phyloP scores from a whole-genome alignment of 2,113 vertebrate genomes.

The Tonatia bakeri region DNA sequence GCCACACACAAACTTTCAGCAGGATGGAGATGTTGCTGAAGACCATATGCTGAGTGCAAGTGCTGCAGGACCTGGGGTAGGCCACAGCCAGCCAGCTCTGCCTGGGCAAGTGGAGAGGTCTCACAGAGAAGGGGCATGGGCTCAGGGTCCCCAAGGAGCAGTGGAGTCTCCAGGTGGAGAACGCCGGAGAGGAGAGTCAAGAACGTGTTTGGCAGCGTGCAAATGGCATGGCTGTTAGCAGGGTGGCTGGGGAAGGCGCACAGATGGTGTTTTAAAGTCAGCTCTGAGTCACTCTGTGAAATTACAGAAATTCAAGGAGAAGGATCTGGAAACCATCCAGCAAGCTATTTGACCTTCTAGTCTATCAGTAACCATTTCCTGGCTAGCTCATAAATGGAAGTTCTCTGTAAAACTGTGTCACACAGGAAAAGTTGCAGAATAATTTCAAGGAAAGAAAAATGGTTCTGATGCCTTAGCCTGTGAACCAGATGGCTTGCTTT shows the following conservation, averaged over 20 bases:
- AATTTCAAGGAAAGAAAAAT: constrained; percentile 1
- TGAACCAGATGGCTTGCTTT: background rate
- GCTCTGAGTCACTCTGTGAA: constrained; percentile 54
- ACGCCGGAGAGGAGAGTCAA: background rate
- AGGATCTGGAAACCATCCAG: constrained; percentile 44
- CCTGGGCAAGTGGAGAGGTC: too few species aligned
- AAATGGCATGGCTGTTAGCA: background rate
- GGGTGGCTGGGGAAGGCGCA: background rate
- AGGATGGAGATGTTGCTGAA: background rate
- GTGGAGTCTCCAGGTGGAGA: background rate
- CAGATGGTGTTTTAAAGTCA: constrained; percentile 50
- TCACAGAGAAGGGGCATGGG: background rate
- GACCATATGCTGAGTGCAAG: accelerated
- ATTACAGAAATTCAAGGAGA: constrained; percentile 40
- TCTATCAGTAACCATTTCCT: background rate
- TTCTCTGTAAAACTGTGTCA: background rate
- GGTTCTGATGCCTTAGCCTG: background rate
- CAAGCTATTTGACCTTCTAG: constrained; percentile 42
- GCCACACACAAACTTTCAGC: background rate
- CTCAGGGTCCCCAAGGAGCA: background rate
- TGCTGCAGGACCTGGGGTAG: accelerated
- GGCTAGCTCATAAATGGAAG: background rate
- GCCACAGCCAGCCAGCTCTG: background rate
- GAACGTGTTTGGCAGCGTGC: background rate
- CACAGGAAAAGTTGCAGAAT: background rate